Percentiles rank a stretch among this genome's conserved stretches.
These are phyloP conservation scores for Chloromyia formosa DNA, from an alignment of 2,888 invertebrate species.

Conservation along the genomic window DNA sequence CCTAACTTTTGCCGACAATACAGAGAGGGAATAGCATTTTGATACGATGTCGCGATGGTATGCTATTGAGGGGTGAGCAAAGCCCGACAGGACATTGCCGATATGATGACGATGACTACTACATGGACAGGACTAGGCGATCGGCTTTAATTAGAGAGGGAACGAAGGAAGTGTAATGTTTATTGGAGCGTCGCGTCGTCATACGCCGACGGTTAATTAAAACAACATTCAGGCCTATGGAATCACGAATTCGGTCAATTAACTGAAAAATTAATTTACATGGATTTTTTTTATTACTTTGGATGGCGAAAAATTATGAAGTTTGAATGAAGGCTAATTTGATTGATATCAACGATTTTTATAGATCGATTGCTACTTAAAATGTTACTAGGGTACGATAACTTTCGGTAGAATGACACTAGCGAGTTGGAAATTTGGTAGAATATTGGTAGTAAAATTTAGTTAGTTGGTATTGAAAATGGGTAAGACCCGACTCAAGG, in stretches of 20 bases:
- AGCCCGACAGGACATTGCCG: background rate
- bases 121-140: background rate
- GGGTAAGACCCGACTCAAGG: too few species aligned
- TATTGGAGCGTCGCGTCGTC: background rate
- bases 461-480: too few species aligned
- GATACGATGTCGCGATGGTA: background rate
- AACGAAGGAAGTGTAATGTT: constrained; percentile 1
- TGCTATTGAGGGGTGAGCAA: background rate
- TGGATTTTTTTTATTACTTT: constrained; percentile 16
- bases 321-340: too few species aligned
- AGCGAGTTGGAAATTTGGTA: too few species aligned
- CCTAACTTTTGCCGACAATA: constrained; percentile 13
- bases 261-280: constrained; percentile 41
- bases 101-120: background rate
- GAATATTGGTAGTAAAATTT: too few species aligned
- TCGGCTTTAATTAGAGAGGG: constrained; percentile 39
- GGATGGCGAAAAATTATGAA: background rate
- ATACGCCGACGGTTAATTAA: constrained; percentile 38
- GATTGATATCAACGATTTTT: too few species aligned
- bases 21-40: background rate
- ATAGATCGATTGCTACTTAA: too few species aligned
- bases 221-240: constrained; percentile 30
- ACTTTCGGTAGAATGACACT: too few species aligned
- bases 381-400: too few species aligned
- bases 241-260: constrained; percentile 34